A percentile compares a stretch with the other conserved stretches of the same genome.
phyloP scores from a whole-genome alignment of 2,113 vertebrate species.

The Colinus virginianus region DNA sequence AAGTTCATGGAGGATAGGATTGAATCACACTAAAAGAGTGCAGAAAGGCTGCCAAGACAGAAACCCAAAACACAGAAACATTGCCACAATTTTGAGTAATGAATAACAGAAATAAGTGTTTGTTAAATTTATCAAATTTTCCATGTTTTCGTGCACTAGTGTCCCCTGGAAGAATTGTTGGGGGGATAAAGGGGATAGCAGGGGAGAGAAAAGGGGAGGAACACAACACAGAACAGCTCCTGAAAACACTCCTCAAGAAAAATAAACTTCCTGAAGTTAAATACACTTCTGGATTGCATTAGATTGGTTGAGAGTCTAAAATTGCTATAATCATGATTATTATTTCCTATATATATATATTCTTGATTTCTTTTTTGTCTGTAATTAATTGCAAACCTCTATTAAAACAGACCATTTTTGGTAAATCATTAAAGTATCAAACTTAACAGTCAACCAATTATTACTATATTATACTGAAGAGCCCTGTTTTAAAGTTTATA shows the following conservation, averaged over 20 bases:
- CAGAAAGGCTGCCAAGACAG: neutral
- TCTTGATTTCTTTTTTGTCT: neutral
- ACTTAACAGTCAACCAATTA: neutral
- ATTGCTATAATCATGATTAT: neutral
- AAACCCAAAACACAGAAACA: neutral
- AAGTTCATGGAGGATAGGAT: accelerated
- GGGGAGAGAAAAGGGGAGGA: too few relatives aligned
- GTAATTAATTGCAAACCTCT: neutral
- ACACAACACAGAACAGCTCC: neutral
- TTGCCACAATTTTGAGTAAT: neutral
- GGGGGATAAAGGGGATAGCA: too few relatives aligned
- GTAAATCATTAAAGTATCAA: neutral
- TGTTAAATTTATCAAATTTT: neutral
- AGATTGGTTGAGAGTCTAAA: neutral
- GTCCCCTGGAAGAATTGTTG: neutral
- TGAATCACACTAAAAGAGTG: neutral
- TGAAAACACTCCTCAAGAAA: neutral
- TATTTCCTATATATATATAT: neutral
- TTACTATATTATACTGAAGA: neutral
- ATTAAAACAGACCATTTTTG: neutral
- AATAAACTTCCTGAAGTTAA: neutral
- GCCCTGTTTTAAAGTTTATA: neutral
- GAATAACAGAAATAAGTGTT: neutral
- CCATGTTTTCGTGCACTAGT: neutral
- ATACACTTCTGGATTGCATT: neutral